These are phyloP conservation scores for Epinephelus malabaricus DNA, from an alignment of 2,797 vertebrate genomes.

Conservation along the genomic window DNA sequence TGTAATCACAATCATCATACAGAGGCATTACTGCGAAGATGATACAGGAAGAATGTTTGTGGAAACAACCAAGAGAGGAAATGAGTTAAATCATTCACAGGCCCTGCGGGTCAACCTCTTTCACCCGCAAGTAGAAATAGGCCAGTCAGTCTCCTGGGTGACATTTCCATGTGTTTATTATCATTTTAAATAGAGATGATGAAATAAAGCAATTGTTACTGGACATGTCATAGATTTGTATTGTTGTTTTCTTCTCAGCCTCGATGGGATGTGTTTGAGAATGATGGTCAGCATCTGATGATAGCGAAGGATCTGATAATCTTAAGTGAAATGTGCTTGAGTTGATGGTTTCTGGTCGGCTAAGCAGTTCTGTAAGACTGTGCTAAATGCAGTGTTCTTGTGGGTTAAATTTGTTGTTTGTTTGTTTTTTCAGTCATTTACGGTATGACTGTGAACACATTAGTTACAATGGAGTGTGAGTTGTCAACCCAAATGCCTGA, in stretches of 20 bases:
- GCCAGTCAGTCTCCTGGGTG: slow-evolving; percentile 67
- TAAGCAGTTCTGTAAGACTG: neutral
- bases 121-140: slow-evolving; percentile 58
- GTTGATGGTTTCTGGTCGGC: neutral
- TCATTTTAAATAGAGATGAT: slow-evolving; percentile 34
- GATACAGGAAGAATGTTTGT: slow-evolving; percentile 50
- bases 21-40: slow-evolving; percentile 21
- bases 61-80: slow-evolving; percentile 64
- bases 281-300: neutral
- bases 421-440: too few species aligned
- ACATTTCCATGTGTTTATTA: slow-evolving; percentile 61
- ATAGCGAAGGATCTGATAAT: neutral
- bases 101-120: slow-evolving; percentile 59
- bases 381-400: neutral
- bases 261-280: slow-evolving; percentile 6
- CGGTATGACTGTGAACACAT: neutral
- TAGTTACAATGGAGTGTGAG: neutral
- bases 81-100: slow-evolving; percentile 62
- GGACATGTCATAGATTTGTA: neutral
- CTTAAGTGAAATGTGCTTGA: slow-evolving; percentile 6
- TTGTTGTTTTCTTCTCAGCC: slow-evolving; percentile 1
- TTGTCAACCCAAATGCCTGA: too few species aligned
- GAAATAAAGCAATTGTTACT: slow-evolving; percentile 7
- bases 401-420: too few species aligned
- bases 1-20: neutral